Evolutionary conservation across 2,113 vertebrate species (phyloP), one percentile per base, ranked within the genome.

Genomic region (Narcine bancroftii): DNA sequence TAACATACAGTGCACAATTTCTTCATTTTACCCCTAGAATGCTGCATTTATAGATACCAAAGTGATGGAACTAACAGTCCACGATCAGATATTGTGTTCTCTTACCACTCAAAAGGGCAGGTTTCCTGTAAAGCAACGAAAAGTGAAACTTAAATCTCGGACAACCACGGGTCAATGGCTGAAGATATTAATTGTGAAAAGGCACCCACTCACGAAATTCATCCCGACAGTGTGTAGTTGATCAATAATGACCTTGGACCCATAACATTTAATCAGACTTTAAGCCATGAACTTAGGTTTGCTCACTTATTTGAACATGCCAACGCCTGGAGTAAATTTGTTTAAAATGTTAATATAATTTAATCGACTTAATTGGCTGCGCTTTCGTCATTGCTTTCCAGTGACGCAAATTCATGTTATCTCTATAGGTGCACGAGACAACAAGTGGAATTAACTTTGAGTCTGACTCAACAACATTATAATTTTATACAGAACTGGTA

Each of bases 201-300:
- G 94, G 95, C 96, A 97, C 95, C 96, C 96, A 97, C 95, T 97
- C 96, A 97, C 95, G 95, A 97, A 97, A 97, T 97, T 94, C 95
- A 96, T 97, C 95, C 94, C 95, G 97, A 97, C 97, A 97, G 97
- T 95, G 94, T 94, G 95, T 91, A 93, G 94, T n/a, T 93, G 95
- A 96, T 96, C 95, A 95, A 95, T 96, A 95, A 93, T 96, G 96
- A 97, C 96, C 97, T 97, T 96, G 96, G 93, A 94, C 95, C 92
- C 92, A 92, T 93, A 93, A 94, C 94, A 94, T 95, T 95, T 93
- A 69, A 94, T 94, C 95, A 94, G 95, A 93, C 94, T 92, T 76
- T 93, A 93, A 94, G 94, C 95, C 94, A 13, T 95, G 95, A 95
- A 95, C 95, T 96, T 94, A 93, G 94, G 95, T 94, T 94, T 93